phyloP scores from a whole-genome alignment of 2,888 invertebrate species.

The Tetropium fuscum region DNA sequence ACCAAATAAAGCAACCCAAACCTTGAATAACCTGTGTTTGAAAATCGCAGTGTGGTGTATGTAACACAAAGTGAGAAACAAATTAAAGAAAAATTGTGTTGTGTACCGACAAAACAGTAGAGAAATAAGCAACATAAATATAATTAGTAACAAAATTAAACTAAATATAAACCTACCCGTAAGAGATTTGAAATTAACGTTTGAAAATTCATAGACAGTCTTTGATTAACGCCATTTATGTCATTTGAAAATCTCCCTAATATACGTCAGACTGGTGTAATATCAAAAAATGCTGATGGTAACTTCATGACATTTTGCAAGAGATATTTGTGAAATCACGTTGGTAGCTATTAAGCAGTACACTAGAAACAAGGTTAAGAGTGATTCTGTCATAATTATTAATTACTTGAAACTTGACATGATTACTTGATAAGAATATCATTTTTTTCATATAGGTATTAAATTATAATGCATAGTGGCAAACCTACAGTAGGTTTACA shows the following conservation, averaged over 20 bases:
- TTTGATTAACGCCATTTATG: slow-evolving; percentile 77
- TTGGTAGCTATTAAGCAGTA: slow-evolving; percentile 67
- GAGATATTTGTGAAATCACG: slow-evolving; percentile 71
- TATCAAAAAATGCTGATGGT: slow-evolving; percentile 82
- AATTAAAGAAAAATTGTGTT: too few species aligned
- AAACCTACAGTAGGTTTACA: too few species aligned
- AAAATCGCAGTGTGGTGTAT: too few species aligned
- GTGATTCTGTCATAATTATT: too few species aligned
- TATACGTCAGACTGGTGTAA: slow-evolving; percentile 81
- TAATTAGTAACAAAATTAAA: too few species aligned
- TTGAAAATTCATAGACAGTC: slow-evolving; percentile 62
- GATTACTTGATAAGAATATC: not conserved
- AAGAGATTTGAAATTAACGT: slow-evolving; percentile 24
- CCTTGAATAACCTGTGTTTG: too few species aligned
- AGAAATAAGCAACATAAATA: too few species aligned
- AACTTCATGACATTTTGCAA: slow-evolving; percentile 73
- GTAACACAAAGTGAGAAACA: too few species aligned
- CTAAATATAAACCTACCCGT: slow-evolving; percentile 36
- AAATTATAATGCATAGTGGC: too few species aligned
- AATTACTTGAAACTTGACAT: not conserved
- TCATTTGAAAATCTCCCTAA: slow-evolving; percentile 82
- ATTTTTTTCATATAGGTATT: too few species aligned
- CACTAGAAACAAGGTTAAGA: slow-evolving; percentile 63
- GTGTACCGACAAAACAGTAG: slow-evolving; percentile 44
- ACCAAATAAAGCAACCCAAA: too few species aligned